These are phyloP conservation scores for Ceraclea dissimilis DNA, from an alignment of 2,888 invertebrate genomes.

Conservation along the genomic window DNA sequence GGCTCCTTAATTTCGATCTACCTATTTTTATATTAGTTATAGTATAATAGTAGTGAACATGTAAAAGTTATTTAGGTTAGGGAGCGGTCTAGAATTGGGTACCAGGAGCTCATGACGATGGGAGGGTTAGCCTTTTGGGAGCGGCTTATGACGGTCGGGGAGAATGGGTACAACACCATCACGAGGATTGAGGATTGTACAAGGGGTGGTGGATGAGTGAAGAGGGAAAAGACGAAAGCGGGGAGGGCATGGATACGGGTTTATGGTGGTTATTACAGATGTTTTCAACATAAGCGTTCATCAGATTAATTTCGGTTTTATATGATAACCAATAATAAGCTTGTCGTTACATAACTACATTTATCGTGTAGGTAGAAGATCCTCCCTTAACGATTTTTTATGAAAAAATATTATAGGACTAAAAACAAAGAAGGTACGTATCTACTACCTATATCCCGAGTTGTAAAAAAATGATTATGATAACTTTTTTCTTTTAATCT, in stretches of 20 bases:
- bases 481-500: too few species aligned
- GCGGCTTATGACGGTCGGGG: conserved; percentile 2
- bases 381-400: too few species aligned
- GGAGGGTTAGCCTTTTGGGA: conserved; percentile 5
- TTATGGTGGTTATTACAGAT: conserved; percentile 5
- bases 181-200: not conserved
- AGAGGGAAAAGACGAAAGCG: not conserved
- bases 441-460: too few species aligned
- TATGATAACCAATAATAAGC: not conserved
- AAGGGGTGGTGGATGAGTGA: not conserved
- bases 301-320: not conserved
- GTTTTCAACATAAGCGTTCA: conserved; percentile 4
- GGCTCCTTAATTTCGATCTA: too few species aligned
- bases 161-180: not conserved
- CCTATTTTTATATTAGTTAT: too few species aligned
- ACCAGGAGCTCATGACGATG: not conserved
- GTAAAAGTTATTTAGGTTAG: conserved; percentile 9
- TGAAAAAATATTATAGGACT: too few species aligned
- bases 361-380: too few species aligned
- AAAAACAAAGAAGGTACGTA: too few species aligned
- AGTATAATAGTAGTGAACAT: not conserved
- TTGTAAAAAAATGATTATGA: too few species aligned
- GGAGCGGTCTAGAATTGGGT: conserved; percentile 7
- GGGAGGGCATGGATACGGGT: conserved; percentile 1
- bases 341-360: too few species aligned